phyloP scores from a whole-genome alignment of 1,140 invertebrate species.

The Cotesia vestalis region DNA sequence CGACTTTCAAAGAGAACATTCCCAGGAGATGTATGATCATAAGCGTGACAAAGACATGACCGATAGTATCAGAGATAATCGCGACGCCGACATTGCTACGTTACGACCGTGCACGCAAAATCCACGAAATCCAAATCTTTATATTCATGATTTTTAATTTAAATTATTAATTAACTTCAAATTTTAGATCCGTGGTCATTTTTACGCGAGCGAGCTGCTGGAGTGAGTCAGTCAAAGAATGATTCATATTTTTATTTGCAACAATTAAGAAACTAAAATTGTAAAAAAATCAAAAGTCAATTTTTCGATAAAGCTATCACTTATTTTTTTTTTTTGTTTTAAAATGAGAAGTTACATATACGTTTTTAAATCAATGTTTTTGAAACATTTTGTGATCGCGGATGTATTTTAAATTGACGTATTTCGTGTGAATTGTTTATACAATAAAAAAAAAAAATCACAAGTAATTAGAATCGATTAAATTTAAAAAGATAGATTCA shows the following conservation, averaged over 20 bases:
- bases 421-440: no score
- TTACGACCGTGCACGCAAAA: slow-evolving; percentile 61
- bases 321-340: background rate
- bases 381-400: slow-evolving; percentile 4
- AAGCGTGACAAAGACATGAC: slow-evolving; percentile 62
- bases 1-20: slow-evolving; percentile 62
- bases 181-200: slow-evolving; percentile 8
- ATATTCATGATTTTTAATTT: slow-evolving; percentile 62
- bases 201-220: background rate
- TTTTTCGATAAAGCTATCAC: no score
- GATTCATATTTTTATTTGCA: no score
- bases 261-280: no score
- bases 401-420: background rate
- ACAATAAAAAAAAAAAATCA: background rate
- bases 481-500: no score
- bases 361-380: background rate
- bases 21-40: slow-evolving; percentile 60
- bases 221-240: background rate
- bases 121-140: slow-evolving; percentile 61
- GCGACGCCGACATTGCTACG: slow-evolving; percentile 55
- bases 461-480: no score
- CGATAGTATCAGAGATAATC: slow-evolving; percentile 60
- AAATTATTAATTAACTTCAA: background rate
- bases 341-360: background rate
- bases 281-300: no score